Evolutionary conservation across 1,140 invertebrate genomes (phyloP), one percentile per base, ranked within the genome.

Genomic region (Drosophila subobscura): DNA sequence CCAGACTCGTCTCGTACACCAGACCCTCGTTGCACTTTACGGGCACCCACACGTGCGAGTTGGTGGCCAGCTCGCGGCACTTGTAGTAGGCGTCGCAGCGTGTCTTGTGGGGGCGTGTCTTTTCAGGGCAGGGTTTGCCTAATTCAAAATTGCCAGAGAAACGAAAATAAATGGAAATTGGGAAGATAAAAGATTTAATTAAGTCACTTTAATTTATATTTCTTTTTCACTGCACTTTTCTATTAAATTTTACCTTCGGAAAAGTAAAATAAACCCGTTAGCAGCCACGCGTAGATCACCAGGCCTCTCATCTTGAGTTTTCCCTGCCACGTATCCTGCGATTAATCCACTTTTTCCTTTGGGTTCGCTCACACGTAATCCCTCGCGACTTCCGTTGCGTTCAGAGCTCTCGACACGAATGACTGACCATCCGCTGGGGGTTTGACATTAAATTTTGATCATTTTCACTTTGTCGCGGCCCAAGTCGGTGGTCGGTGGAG

Each of bases 41-140:
- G 0, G 93, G 93, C 3, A 92, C 78, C 93, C 93, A 93, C 5
- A 92, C 92, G 47, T 92, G 91, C 10, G 89, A 90, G 1, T 90
- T 91, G 41, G 79, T 77, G 10, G 92, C 91, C 5, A 93, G 37
- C 78, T 93, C 92, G 5, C 92, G 74, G 51, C 93, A 93, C 37
- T 92, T 93, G 53, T 92, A 93, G 86, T 92, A 93, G 59, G 92
- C 89, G 49, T 90, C 91, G 50, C 93, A 93, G 40, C 92, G 91
- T 0, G 91, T 93, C 41, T 79, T 67, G 66, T 93, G 93, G 14
- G 92, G 90, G 55, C 92, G 92, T 60, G 89, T 91, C 60, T 90
- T 72, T 79, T 93, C 92, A 44, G 92, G 92, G 55, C 93, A 93
- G 14, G 80, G 81, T 54, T 91, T 91, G 46, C 89, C 91, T 91